These are phyloP conservation scores for Molothrus ater DNA, from an alignment of 2,797 vertebrate genomes.

Conservation along the genomic window DNA sequence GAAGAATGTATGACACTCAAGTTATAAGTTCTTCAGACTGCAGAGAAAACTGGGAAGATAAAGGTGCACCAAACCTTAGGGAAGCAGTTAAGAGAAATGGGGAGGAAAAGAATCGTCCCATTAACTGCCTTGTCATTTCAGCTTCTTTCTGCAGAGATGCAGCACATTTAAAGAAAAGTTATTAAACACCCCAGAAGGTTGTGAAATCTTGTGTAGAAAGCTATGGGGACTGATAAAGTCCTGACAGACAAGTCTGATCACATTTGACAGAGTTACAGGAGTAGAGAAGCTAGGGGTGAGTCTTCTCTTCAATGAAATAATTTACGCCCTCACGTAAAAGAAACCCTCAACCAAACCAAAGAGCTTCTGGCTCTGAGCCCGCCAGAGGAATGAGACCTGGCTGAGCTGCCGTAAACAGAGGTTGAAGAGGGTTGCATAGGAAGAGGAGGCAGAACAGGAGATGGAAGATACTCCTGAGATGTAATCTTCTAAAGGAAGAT, in stretches of 20 bases:
- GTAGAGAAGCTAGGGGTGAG: neutral
- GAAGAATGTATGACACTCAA: neutral
- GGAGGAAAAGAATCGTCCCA: neutral
- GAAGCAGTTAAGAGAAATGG: neutral
- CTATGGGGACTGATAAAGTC: neutral
- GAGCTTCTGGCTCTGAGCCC: neutral
- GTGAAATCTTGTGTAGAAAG: slow-evolving; percentile 52
- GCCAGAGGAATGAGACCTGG: neutral
- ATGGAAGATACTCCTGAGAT: neutral
- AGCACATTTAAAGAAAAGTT: neutral
- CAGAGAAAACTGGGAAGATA: neutral
- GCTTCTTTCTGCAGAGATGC: neutral
- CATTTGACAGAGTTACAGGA: slow-evolving; percentile 5
- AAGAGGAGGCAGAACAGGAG: neutral
- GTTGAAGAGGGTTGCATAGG: neutral
- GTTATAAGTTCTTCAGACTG: neutral
- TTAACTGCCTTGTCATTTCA: neutral
- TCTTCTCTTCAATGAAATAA: neutral
- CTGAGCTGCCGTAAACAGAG: neutral
- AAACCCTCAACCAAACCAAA: neutral
- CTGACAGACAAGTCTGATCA: slow-evolving; percentile 50
- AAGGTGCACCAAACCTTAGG: neutral
- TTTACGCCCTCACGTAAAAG: neutral
- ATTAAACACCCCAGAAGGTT: slow-evolving; percentile 21
- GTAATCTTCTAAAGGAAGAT: neutral